These are phyloP conservation scores for Mobula hypostoma DNA, from an alignment of 2,113 vertebrate genomes.

Conservation along the genomic window DNA sequence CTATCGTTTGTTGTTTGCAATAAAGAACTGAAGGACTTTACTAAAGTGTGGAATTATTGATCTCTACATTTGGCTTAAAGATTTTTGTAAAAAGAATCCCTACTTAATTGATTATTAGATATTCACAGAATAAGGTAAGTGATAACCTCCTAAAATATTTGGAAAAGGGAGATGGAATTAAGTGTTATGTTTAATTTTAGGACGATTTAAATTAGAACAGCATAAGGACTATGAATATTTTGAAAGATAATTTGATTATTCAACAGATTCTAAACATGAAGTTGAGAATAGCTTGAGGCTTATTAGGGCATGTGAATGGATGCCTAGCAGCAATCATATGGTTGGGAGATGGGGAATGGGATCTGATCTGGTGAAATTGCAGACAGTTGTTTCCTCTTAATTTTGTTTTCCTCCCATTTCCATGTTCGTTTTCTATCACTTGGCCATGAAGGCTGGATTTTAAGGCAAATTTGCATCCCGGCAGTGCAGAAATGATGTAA, in stretches of 20 bases:
- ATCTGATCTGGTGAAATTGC: too few species aligned
- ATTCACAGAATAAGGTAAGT: not conserved
- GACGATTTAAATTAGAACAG: not conserved
- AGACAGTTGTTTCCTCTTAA: too few species aligned
- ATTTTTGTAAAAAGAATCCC: not conserved
- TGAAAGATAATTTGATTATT: not conserved
- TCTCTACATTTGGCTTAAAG: not conserved
- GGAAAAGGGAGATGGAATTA: not conserved
- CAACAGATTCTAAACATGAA: too few species aligned
- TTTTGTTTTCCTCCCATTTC: too few species aligned
- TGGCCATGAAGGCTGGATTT: too few species aligned
- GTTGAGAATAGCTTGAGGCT: too few species aligned
- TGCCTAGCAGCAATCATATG: too few species aligned
- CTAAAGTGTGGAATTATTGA: not conserved
- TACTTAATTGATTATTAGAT: not conserved
- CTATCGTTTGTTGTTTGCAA: not conserved
- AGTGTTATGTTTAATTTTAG: not conserved
- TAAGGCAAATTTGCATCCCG: too few species aligned
- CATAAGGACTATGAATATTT: not conserved
- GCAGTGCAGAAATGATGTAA: too few species aligned
- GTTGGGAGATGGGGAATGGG: too few species aligned
- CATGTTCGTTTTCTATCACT: too few species aligned
- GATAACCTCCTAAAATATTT: not conserved
- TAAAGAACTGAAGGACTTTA: not conserved
- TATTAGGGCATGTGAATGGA: too few species aligned